These are phyloP conservation scores for Enteromius argenteus DNA, from an alignment of 2,797 vertebrate genomes.

Conservation along the genomic window DNA sequence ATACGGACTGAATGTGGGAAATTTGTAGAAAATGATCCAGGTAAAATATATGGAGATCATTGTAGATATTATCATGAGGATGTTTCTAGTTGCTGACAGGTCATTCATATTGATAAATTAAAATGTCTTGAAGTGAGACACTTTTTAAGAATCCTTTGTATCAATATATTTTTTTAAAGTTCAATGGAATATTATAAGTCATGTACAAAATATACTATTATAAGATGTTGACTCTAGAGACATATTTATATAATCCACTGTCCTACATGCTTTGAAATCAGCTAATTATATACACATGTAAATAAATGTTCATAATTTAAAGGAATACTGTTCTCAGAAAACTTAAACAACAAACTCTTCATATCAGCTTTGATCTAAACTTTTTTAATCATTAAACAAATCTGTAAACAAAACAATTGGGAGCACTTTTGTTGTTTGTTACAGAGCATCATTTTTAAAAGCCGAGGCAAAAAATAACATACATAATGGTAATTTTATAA, in stretches of 20 bases:
- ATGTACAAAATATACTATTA: constrained; percentile 25
- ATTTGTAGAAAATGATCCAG: background rate
- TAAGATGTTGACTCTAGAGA: constrained; percentile 46
- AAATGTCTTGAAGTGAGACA: background rate
- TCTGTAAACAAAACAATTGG: constrained; percentile 64
- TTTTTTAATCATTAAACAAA: constrained; percentile 53
- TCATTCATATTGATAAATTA: background rate
- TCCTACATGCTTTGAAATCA: constrained; percentile 73
- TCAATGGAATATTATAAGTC: constrained; percentile 37
- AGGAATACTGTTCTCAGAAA: constrained; percentile 62
- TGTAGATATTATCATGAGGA: background rate
- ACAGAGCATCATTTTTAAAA: constrained; percentile 70
- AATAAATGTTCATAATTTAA: constrained; percentile 67
- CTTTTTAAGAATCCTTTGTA: background rate
- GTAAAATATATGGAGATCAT: background rate
- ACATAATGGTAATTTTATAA: constrained; percentile 14
- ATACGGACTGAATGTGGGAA: constrained; percentile 3
- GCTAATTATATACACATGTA: constrained; percentile 59
- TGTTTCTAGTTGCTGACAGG: background rate
- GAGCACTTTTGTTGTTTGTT: constrained; percentile 70
- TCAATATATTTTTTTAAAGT: constrained; percentile 11
- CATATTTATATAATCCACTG: constrained; percentile 67
- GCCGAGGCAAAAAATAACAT: constrained; percentile 64
- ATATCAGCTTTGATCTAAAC: constrained; percentile 74
- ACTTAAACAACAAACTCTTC: constrained; percentile 71